Percentiles rank a stretch among this genome's conserved stretches.
phyloP scores from a whole-genome alignment of 2,113 vertebrate genomes.

The Anas platyrhynchos region DNA sequence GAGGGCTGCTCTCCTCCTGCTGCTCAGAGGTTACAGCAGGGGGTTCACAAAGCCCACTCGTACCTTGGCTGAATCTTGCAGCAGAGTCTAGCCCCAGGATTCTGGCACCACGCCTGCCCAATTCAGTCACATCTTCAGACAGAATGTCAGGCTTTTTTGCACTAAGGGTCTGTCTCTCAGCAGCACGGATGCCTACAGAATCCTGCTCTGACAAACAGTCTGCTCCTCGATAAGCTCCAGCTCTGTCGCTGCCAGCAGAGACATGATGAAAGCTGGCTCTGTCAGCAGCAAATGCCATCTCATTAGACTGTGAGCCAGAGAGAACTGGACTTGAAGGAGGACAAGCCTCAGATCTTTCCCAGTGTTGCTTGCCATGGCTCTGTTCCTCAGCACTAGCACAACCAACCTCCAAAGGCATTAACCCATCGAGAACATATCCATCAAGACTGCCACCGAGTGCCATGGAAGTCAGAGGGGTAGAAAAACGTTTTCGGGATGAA shows the following conservation, averaged over 20 bases:
- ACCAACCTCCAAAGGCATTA: background rate
- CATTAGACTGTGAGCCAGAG: background rate
- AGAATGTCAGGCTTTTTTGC: background rate
- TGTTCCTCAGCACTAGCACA: background rate
- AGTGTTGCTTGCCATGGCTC: background rate
- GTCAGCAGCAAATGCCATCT: background rate
- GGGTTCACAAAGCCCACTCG: accelerated
- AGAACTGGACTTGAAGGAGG: background rate
- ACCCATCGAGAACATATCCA: constrained; percentile 25
- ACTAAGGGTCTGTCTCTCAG: background rate
- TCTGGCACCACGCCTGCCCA: background rate
- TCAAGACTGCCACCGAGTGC: background rate
- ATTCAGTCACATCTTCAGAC: background rate
- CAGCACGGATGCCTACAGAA: background rate
- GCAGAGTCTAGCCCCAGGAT: accelerated
- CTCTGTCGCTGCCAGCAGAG: background rate
- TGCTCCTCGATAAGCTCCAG: constrained; percentile 13
- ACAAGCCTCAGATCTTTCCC: background rate
- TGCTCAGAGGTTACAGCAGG: background rate
- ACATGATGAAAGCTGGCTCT: background rate
- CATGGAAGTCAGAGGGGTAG: constrained; percentile 32
- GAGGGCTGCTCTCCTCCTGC: background rate
- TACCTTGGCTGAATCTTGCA: background rate
- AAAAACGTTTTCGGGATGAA: constrained; percentile 68
- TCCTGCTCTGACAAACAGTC: background rate